phyloP scores from a whole-genome alignment of 2,113 vertebrate genomes.

The Andinoacara biseriatus region DNA sequence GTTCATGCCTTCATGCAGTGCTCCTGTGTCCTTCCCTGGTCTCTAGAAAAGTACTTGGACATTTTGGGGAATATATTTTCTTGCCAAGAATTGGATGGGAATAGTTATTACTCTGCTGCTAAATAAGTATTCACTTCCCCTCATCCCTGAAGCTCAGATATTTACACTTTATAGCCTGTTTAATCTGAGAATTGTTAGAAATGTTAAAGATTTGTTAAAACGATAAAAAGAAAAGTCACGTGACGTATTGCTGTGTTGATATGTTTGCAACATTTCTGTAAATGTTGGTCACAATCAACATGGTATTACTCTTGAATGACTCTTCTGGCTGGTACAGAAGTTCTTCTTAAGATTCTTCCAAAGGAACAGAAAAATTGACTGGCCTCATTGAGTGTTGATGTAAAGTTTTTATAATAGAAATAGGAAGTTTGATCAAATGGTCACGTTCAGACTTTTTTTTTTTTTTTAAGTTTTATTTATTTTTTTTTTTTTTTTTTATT shows the following conservation, averaged over 20 bases:
- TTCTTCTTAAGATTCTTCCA: background rate
- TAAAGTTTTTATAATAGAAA: background rate
- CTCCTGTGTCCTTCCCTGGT: slow-evolving; percentile 20
- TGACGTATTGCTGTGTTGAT: background rate
- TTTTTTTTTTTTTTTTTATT: too few species aligned
- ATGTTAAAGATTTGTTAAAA: background rate
- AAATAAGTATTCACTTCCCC: background rate
- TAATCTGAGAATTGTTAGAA: background rate
- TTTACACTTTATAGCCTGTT: background rate
- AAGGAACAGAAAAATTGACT: background rate
- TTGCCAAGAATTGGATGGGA: background rate
- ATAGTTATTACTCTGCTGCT: too few species aligned
- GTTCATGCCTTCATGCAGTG: slow-evolving; percentile 16
- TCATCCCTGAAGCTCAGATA: background rate
- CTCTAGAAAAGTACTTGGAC: background rate
- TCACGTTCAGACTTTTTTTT: background rate
- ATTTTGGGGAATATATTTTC: background rate
- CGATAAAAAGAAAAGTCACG: too few species aligned
- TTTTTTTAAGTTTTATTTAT: too few species aligned
- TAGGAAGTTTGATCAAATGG: background rate
- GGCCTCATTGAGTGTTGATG: background rate
- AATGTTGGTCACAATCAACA: background rate
- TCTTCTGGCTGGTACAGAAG: background rate
- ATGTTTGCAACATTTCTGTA: background rate
- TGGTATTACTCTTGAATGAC: background rate